Conservation (phyloP, 2,113 vertebrate species). For the Rhabdomys dilectus region DNA sequence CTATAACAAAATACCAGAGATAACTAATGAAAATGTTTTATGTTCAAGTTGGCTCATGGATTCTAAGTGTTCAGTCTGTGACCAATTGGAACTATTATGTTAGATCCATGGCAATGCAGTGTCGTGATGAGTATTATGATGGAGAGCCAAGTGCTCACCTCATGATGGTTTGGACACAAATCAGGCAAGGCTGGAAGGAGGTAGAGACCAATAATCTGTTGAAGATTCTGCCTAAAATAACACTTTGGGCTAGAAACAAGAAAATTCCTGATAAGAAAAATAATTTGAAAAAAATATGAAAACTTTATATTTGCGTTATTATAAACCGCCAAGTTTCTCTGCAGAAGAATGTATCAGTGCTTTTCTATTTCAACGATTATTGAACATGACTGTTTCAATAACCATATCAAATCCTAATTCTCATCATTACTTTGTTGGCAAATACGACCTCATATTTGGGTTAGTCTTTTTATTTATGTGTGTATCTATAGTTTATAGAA, state of each 20-base stretch:
- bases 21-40: neutral
- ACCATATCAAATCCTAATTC: neutral
- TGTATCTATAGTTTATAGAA: neutral
- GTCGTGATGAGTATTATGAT: fast-evolving
- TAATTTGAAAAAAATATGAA: neutral
- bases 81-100: neutral
- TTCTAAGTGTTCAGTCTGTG: neutral
- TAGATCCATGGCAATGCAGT: too few species aligned
- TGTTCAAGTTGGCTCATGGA: neutral
- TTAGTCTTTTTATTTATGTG: neutral
- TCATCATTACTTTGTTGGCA: neutral
- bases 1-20: neutral
- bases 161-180: neutral
- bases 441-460: neutral
- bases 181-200: too few species aligned
- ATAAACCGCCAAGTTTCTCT: neutral
- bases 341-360: neutral
- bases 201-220: neutral
- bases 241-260: neutral
- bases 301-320: neutral
- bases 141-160: fast-evolving
- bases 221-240: too few species aligned
- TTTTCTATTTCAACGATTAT: neutral
- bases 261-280: neutral
- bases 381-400: neutral